These are phyloP conservation scores for Trachops cirrhosus DNA, from an alignment of 2,797 vertebrate species.

Conservation along the genomic window DNA sequence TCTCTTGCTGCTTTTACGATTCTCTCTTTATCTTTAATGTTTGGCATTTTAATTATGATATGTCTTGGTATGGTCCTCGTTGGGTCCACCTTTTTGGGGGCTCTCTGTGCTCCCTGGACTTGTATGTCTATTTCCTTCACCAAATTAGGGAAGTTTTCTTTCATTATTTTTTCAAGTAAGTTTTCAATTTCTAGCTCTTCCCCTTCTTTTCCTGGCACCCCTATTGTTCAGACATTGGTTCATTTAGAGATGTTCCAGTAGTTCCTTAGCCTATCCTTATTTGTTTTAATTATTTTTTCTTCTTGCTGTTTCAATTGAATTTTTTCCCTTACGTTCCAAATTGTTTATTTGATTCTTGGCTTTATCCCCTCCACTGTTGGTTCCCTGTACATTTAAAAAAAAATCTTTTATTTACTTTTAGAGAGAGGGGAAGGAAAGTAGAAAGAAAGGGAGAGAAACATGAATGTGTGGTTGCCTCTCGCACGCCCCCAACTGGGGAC, in stretches of 20 bases:
- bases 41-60: neutral
- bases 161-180: neutral
- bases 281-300: too few relatives aligned
- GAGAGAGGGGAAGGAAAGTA: too few relatives aligned
- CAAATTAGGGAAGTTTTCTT: neutral
- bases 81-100: neutral
- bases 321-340: neutral
- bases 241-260: too few relatives aligned
- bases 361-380: neutral
- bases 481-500: too few relatives aligned
- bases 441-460: too few relatives aligned
- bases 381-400: neutral
- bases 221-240: too few relatives aligned
- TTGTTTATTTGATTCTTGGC: neutral
- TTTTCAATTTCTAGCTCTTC: neutral
- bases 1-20: neutral
- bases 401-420: too few relatives aligned
- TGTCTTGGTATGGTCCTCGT: neutral
- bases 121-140: neutral
- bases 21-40: neutral
- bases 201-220: neutral
- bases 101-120: neutral
- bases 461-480: too few relatives aligned
- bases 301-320: neutral
- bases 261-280: too few relatives aligned